These are phyloP conservation scores for Acromyrmex heyeri DNA, from an alignment of 1,140 invertebrate genomes.

Conservation along the genomic window DNA sequence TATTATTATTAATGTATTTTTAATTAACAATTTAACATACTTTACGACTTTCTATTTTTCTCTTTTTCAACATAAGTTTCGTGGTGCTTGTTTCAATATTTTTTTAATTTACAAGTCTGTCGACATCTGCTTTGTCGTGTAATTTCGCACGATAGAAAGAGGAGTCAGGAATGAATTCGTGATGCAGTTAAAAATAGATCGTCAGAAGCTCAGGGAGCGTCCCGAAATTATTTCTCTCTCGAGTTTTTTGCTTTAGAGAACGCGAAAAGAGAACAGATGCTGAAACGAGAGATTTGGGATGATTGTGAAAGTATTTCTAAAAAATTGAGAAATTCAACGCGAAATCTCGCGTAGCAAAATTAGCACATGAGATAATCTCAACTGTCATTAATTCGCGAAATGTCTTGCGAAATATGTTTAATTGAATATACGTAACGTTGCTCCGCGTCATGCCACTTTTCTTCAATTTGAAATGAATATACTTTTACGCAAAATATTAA, in stretches of 20 bases:
- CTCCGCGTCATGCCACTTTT: neutral
- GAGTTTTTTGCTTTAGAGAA: conserved; percentile 7
- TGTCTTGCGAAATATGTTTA: neutral
- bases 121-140: neutral
- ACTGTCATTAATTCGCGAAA: neutral
- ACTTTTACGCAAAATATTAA: conserved; percentile 18
- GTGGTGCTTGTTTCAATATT: conserved; percentile 6
- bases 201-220: neutral
- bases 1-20: neutral
- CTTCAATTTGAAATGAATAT: neutral
- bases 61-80: neutral
- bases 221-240: conserved; percentile 12
- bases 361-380: neutral
- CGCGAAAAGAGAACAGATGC: neutral
- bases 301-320: neutral
- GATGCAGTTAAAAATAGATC: conserved; percentile 16
- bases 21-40: neutral
- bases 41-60: too few species aligned
- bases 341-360: neutral
- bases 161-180: neutral
- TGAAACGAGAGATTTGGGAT: neutral
- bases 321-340: neutral
- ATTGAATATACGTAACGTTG: neutral
- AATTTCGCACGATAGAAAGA: conserved; percentile 12
- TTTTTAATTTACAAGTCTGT: conserved; percentile 11